Evolutionary conservation across 1,140 invertebrate species (phyloP).

Genomic region (Sipha flava): DNA sequence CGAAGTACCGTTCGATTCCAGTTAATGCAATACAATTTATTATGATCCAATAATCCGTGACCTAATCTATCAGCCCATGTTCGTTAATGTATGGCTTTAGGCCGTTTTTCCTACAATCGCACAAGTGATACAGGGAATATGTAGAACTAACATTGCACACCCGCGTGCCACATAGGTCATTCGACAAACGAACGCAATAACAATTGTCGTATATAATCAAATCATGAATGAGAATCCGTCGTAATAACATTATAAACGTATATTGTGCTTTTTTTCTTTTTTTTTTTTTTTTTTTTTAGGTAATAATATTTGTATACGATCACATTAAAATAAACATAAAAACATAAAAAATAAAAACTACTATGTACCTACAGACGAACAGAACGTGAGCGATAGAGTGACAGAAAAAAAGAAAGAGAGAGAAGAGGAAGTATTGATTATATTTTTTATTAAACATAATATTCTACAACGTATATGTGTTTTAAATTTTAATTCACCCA

Average conservation of each 20-base stretch:
- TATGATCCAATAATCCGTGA: slow-evolving; percentile 28
- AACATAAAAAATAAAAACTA: too few relatives aligned
- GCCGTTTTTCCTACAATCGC: neutral
- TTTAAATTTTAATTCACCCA: too few relatives aligned
- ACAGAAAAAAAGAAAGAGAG: too few relatives aligned
- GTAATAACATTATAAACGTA: neutral
- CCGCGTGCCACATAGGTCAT: neutral
- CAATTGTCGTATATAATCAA: neutral
- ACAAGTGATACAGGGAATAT: neutral
- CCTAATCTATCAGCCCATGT: neutral
- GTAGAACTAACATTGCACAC: neutral
- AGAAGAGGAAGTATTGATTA: too few relatives aligned
- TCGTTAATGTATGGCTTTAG: neutral
- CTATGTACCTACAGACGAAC: too few relatives aligned
- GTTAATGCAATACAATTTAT: slow-evolving; percentile 29
- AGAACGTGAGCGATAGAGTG: too few relatives aligned
- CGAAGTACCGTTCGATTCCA: neutral
- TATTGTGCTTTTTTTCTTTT: neutral
- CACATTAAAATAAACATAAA: too few relatives aligned
- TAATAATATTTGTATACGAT: neutral
- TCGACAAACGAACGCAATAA: too few relatives aligned
- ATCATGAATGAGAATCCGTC: too few relatives aligned
- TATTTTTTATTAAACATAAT: too few relatives aligned
- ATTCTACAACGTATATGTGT: too few relatives aligned
- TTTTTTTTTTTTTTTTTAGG: neutral